phyloP scores from a whole-genome alignment of 2,113 vertebrate species.

The Serinus canaria region DNA sequence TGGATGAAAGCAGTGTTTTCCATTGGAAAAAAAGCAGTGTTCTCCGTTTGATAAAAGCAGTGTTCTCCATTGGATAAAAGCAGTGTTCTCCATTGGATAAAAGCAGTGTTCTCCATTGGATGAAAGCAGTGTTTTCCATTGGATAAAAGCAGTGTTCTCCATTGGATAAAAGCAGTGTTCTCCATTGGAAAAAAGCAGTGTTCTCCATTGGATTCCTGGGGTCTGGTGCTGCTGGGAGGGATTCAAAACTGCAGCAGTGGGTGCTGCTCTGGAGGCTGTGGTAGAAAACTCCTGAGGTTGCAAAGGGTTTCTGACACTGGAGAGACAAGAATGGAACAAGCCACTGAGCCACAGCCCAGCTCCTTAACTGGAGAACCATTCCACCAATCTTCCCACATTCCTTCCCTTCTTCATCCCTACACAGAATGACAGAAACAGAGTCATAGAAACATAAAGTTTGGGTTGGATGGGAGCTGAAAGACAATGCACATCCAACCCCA shows the following conservation, averaged over 20 bases:
- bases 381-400: background rate
- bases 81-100: background rate
- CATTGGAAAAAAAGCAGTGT: background rate
- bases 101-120: background rate
- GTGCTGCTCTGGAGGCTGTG: background rate
- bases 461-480: background rate
- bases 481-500: background rate
- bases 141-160: background rate
- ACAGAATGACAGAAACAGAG: fast-evolving
- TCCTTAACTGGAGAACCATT: background rate
- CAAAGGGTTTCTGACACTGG: background rate
- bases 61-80: background rate
- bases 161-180: background rate
- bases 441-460: background rate
- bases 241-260: background rate
- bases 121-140: background rate
- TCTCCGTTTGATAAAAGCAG: background rate
- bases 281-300: background rate
- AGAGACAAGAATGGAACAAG: background rate
- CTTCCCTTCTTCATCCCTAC: background rate
- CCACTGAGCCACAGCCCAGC: background rate
- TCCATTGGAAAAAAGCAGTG: background rate
- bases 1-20: background rate
- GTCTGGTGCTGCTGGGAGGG: background rate
- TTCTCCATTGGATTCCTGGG: background rate